Evolutionary conservation across 2,797 vertebrate genomes (phyloP).

Genomic region (Pseudocheirus occidentalis): DNA sequence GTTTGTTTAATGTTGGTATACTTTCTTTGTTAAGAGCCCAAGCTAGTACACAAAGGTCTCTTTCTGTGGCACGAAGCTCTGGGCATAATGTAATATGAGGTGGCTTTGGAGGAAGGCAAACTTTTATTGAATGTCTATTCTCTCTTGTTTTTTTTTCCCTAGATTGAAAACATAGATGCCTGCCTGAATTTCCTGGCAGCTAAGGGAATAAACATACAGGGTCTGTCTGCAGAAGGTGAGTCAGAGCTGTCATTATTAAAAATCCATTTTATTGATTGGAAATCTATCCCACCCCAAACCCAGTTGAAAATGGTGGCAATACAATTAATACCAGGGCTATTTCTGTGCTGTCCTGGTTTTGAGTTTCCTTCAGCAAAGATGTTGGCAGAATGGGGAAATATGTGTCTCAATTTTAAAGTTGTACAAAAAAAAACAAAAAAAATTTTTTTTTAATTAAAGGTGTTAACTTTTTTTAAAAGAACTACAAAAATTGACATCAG

Average conservation of each 20-base stretch:
- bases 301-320: not conserved
- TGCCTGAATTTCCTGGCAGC: constrained; percentile 98
- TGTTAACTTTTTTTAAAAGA: constrained; percentile 21
- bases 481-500: not conserved
- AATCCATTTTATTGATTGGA: not conserved
- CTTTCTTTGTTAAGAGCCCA: constrained; percentile 6
- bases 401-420: not conserved
- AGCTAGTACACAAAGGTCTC: not conserved
- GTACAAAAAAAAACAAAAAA: not conserved
- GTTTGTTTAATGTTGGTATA: not conserved
- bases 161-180: constrained; percentile 99
- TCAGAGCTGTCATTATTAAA: constrained; percentile 23
- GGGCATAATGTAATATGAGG: constrained; percentile 28
- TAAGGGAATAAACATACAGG: constrained; percentile 99
- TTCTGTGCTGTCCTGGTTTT: constrained; percentile 18
- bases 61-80: constrained; percentile 1
- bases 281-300: constrained; percentile 13
- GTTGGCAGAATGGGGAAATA: not conserved
- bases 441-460: constrained; percentile 2
- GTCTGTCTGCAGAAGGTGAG: constrained; percentile 98
- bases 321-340: not conserved
- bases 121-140: constrained; percentile 60
- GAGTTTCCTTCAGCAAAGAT: not conserved
- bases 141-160: constrained; percentile 57
- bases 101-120: constrained; percentile 27